Evolutionary conservation across 1,140 invertebrate species (phyloP), one percentile per base, ranked within the genome.

Genomic region (Condylostylus longicornis): DNA sequence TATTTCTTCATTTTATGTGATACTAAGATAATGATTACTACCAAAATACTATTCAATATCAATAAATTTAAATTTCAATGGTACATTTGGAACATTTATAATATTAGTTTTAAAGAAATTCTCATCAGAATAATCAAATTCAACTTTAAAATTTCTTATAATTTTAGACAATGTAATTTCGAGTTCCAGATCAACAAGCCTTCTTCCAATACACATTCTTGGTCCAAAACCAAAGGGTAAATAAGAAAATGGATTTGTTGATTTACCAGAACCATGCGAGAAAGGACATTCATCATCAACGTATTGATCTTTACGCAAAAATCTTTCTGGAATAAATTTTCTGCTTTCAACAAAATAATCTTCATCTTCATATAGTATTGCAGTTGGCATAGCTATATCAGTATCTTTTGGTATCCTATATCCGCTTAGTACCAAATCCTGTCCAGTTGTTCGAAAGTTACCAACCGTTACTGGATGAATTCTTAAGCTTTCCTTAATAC

Each of bases 161-260:
- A 79, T 53, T 48, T 71, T 67, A n/a, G 69, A 54, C 5, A 79
- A 40, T 23, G 72, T 67, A 17, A 77, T 63, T 50, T 77, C 70
- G 34, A 82, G 50, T 52, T 81, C 76, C 47, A 81, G 63, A 50
- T 79, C 72, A 4, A 79, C 80, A 44, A 85, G 71, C 35, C 81
- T 61, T 42, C 73, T 68, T 10, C 70, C 71, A 22, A 71, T 61
- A 42, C 71, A 74, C 28, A 57, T 53, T 14, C 74, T 54, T 5
- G 66, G 64, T 12, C 75, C 75, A 34, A 70, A 73, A 0, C 75
- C 74, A 44, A 78, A 78, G 0, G 72, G 71, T 21, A 61, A 51
- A 42, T 62, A 67, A 5, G 66, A 64, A 35, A 74, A 75, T 0
- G 71, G 68, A 43, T 71, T 63, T 4, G 64, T 51, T 5, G 65